phyloP scores from a whole-genome alignment of 2,888 invertebrate species.

The Sarcophaga rosellei region DNA sequence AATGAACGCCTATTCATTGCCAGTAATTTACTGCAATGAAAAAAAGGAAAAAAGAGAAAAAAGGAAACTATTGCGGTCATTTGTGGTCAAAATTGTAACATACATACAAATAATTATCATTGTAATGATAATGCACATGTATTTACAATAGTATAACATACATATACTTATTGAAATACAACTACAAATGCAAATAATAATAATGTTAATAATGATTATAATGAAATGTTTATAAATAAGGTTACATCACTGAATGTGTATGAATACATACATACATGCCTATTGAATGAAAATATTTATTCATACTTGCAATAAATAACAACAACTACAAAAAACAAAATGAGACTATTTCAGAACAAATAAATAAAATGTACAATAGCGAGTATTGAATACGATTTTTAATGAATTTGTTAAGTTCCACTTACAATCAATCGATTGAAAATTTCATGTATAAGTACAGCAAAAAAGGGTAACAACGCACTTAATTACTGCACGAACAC shows the following conservation, averaged over 20 bases:
- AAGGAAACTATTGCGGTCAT: no score
- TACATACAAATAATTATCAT: not conserved
- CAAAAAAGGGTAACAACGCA: no score
- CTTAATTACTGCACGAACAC: no score
- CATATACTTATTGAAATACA: not conserved
- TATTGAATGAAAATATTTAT: not conserved
- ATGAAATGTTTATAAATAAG: not conserved
- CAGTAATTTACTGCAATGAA: not conserved
- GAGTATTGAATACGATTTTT: no score
- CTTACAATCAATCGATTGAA: no score
- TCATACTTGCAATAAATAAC: not conserved
- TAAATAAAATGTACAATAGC: no score
- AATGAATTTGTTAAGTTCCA: no score
- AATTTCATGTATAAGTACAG: no score
- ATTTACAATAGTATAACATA: not conserved
- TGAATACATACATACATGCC: not conserved
- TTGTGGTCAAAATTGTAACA: slow-evolving; percentile 29
- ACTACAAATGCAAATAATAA: not conserved
- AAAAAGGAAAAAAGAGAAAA: no score
- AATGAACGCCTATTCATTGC: slow-evolving; percentile 30
- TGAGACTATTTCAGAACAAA: no score
- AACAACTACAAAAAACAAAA: no score
- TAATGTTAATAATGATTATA: not conserved
- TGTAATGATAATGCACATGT: not conserved
- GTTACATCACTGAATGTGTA: not conserved